These are phyloP conservation scores for Hormiphora californensis DNA, from an alignment of 37 sponge, comb jelly and placozoan genomes.

Conservation along the genomic window DNA sequence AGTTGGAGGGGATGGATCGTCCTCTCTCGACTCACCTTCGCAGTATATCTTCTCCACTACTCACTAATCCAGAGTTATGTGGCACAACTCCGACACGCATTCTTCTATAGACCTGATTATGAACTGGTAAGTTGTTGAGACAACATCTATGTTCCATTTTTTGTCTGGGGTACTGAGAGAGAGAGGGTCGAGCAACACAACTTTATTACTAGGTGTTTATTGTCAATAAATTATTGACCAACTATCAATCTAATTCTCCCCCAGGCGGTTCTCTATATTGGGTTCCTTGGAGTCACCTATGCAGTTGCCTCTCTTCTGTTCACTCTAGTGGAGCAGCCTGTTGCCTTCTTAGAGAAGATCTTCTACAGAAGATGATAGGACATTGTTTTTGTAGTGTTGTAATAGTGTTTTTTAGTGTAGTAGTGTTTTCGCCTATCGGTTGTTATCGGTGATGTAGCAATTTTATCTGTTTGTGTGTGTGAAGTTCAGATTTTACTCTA, in stretches of 20 bases:
- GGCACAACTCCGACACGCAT: constrained; percentile 38
- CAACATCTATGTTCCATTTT: no score
- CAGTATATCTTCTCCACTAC: constrained; percentile 43
- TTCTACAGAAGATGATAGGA: neutral
- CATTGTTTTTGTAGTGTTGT: no score
- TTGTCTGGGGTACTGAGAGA: no score
- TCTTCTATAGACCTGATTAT: constrained; percentile 29
- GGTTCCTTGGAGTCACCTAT: neutral
- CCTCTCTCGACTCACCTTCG: constrained; percentile 11
- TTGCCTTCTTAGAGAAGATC: neutral
- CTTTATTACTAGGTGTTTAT: no score
- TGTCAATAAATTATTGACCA: no score
- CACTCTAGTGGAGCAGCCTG: constrained; percentile 25
- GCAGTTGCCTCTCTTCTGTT: neutral
- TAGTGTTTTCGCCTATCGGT: no score
- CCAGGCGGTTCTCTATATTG: neutral
- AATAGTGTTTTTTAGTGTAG: no score
- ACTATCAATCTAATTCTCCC: no score
- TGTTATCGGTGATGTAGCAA: no score
- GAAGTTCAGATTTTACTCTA: no score
- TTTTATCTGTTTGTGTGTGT: no score
- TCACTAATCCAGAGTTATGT: neutral
- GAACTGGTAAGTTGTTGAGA: constrained; percentile 40
- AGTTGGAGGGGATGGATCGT: constrained; percentile 45
- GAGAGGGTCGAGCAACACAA: no score